Evolutionary conservation across 2,797 vertebrate genomes (phyloP).

Genomic region (Agapornis canus): DNA sequence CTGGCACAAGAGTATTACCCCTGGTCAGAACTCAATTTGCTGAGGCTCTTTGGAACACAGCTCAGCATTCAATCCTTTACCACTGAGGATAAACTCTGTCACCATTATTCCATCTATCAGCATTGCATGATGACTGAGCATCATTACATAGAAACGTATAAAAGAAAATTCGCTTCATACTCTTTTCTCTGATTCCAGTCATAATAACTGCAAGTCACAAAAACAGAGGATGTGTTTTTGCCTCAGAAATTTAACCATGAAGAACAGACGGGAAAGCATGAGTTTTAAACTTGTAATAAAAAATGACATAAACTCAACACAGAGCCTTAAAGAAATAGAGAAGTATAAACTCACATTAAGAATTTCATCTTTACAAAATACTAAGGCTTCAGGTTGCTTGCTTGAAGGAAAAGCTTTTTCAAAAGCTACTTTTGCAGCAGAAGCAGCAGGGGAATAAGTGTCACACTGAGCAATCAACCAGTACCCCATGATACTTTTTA

Average conservation of each 20-base stretch:
- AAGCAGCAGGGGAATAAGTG: slow-evolving; percentile 90
- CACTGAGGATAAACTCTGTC: neutral
- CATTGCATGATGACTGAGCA: neutral
- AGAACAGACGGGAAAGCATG: neutral
- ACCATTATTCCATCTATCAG: neutral
- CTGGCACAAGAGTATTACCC: neutral
- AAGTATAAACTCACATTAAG: slow-evolving; percentile 84
- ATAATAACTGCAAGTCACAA: neutral
- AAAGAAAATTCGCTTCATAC: neutral
- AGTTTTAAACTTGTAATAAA: neutral
- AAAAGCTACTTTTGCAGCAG: slow-evolving; percentile 89
- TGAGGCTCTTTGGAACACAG: neutral
- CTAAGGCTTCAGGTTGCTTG: slow-evolving; percentile 93
- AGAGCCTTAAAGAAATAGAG: neutral
- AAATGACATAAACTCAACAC: neutral
- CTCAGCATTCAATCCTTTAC: neutral
- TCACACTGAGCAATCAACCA: slow-evolving; percentile 98
- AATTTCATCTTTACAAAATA: slow-evolving; percentile 96
- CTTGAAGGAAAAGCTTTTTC: slow-evolving; percentile 90
- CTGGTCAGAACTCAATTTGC: neutral
- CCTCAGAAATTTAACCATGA: neutral
- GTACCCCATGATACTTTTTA: slow-evolving; percentile 96
- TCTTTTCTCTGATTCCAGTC: neutral
- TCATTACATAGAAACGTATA: neutral
- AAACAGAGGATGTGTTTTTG: neutral